These are phyloP conservation scores for Nycteola revayana DNA, from an alignment of 2,888 invertebrate species.

Conservation along the genomic window DNA sequence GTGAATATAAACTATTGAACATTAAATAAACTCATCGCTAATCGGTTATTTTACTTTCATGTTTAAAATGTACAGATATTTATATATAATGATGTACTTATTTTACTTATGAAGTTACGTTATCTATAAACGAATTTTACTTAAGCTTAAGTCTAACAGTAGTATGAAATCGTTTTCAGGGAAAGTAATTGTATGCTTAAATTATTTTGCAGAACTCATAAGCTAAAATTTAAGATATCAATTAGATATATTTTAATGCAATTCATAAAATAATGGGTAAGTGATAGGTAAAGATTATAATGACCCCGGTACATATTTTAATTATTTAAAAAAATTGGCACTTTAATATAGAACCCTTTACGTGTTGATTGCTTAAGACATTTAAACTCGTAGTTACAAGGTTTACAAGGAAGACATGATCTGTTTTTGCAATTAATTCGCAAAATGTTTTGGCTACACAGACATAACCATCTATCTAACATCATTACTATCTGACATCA, in stretches of 20 bases:
- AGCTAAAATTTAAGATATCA: too few species aligned
- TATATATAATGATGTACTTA: too few species aligned
- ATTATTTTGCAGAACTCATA: too few species aligned
- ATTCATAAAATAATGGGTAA: too few species aligned
- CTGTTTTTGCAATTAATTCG: conserved; percentile 55
- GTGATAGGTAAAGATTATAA: too few species aligned
- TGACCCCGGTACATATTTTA: too few species aligned
- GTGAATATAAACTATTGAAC: conserved; percentile 33
- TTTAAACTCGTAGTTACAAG: conserved; percentile 35
- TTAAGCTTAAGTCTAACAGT: conserved; percentile 3
- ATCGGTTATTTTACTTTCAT: conserved; percentile 5
- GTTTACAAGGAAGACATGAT: conserved; percentile 71
- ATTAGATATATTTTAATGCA: too few species aligned
- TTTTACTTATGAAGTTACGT: too few species aligned
- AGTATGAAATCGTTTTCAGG: too few species aligned
- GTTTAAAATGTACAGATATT: conserved; percentile 6
- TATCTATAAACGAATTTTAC: neutral
- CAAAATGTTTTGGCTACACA: conserved; percentile 40
- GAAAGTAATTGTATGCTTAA: too few species aligned
- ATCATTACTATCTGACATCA: conserved; percentile 24
- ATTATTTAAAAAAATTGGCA: too few species aligned
- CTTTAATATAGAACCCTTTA: conserved; percentile 30
- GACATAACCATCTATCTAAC: conserved; percentile 28
- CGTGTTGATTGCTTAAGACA: conserved; percentile 35
- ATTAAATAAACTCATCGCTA: conserved; percentile 24